These are phyloP conservation scores for Cephalopachus bancanus DNA, from an alignment of 2,797 vertebrate genomes.

Conservation along the genomic window DNA sequence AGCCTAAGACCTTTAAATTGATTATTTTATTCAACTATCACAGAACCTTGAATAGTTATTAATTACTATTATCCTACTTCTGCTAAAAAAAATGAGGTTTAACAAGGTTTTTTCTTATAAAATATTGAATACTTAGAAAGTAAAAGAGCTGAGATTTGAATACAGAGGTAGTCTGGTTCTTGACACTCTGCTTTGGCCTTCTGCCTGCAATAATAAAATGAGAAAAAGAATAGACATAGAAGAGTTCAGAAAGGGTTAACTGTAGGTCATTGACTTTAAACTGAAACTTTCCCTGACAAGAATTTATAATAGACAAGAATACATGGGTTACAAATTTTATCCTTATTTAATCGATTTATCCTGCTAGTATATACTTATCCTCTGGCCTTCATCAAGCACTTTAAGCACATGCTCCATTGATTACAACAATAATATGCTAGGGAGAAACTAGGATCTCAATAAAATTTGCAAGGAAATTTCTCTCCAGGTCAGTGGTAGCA, in stretches of 20 bases:
- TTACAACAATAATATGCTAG: not conserved
- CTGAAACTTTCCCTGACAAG: not conserved
- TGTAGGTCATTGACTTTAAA: not conserved
- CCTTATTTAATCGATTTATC: not conserved
- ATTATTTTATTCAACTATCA: not conserved
- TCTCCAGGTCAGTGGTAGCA: not conserved
- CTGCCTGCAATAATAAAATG: not conserved
- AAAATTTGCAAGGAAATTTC: not conserved
- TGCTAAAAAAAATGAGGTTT: not conserved
- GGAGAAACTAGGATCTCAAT: not conserved
- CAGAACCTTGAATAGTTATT: not conserved
- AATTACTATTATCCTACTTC: not conserved
- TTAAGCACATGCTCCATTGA: not conserved
- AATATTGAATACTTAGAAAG: not conserved
- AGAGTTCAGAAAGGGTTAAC: not conserved
- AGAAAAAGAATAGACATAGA: not conserved
- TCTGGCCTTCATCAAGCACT: not conserved
- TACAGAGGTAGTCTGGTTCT: too few species aligned
- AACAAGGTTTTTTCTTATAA: not conserved
- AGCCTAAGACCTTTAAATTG: not conserved
- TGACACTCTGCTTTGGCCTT: not conserved
- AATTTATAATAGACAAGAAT: not conserved
- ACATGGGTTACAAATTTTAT: not conserved
- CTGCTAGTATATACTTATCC: not conserved
- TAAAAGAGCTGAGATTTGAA: not conserved